Evolutionary conservation across 2,113 vertebrate genomes (phyloP).

Genomic region (Myodes glareolus): DNA sequence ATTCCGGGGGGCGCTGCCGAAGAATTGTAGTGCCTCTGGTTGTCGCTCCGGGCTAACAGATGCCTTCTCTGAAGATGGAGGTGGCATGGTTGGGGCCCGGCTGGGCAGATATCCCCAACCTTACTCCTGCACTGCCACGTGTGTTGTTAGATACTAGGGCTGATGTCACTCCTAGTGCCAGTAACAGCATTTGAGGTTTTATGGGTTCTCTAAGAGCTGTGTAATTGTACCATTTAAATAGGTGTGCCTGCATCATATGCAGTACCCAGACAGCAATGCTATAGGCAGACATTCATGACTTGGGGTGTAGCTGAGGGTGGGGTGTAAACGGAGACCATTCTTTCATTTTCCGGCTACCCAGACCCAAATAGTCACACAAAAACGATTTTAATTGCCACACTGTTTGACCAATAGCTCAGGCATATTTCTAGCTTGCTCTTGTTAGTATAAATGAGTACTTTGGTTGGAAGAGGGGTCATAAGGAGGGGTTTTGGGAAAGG

Average conservation of each 20-base stretch:
- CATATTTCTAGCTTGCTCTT: not conserved
- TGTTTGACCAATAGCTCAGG: no score
- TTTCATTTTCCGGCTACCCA: no score
- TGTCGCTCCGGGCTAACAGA: not conserved
- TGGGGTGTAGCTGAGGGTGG: not conserved
- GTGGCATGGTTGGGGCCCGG: not conserved
- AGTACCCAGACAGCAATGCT: not conserved
- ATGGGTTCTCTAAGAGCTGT: not conserved
- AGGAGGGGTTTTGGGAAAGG: not conserved
- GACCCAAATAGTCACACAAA: no score
- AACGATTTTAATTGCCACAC: no score
- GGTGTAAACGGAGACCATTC: no score
- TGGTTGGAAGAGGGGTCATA: not conserved
- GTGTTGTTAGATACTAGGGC: not conserved
- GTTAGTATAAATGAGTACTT: not conserved
- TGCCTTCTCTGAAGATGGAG: not conserved
- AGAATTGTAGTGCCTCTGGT: not conserved
- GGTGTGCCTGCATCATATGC: not conserved
- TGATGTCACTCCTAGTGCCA: not conserved
- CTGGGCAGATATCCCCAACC: not conserved
- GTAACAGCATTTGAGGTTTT: not conserved
- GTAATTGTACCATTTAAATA: not conserved
- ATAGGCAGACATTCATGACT: not conserved
- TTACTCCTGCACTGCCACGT: not conserved
- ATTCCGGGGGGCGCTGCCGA: not conserved